These are phyloP conservation scores for Nyctibius bracteatus DNA, from an alignment of 2,113 vertebrate species.

Conservation along the genomic window DNA sequence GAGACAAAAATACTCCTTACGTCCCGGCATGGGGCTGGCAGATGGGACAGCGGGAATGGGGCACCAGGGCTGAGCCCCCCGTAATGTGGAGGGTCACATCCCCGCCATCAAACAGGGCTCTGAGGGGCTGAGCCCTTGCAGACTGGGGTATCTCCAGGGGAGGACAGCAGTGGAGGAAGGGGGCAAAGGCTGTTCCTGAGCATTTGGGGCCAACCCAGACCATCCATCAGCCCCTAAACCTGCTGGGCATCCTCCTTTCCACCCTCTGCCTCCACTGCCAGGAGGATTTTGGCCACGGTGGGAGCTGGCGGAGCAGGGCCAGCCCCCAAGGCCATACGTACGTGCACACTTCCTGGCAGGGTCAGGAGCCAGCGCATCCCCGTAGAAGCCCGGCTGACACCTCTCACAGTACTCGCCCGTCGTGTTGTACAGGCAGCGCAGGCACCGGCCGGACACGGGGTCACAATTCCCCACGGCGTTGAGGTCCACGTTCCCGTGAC, in stretches of 20 bases:
- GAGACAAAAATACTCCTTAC: background rate
- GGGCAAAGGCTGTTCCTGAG: background rate
- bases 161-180: background rate
- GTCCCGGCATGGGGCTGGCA: background rate
- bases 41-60: background rate
- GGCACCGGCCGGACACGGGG: conserved; percentile 79
- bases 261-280: background rate
- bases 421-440: conserved; percentile 86
- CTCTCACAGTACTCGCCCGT: conserved; percentile 78
- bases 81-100: fast-evolving
- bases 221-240: background rate
- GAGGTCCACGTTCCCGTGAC: conserved; percentile 83
- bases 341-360: conserved; percentile 74
- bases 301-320: background rate
- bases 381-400: conserved; percentile 83
- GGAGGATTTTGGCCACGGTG: background rate
- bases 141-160: background rate
- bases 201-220: background rate
- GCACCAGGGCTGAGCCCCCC: fast-evolving
- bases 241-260: background rate
- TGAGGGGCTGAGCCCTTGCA: background rate
- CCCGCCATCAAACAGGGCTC: background rate
- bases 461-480: conserved; percentile 89
- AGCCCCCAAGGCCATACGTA: conserved; percentile 44
- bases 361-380: conserved; percentile 68